Evolutionary conservation across 2,113 vertebrate genomes (phyloP), one percentile per base, ranked within the genome.

Genomic region (Chionodraco myersi): DNA sequence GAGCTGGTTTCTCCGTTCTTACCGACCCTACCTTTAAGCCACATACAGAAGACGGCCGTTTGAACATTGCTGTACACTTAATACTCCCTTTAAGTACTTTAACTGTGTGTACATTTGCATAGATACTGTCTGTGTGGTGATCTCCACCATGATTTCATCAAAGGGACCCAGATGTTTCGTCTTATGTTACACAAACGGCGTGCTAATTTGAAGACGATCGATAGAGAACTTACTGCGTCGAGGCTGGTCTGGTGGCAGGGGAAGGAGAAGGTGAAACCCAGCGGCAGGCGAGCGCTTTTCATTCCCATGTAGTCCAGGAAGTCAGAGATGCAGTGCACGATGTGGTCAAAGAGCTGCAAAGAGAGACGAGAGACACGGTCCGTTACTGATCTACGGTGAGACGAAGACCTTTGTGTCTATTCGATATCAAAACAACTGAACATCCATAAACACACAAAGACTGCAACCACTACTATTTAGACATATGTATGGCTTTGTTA

Each of bases 251-350:
- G 98, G 67, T 96, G 95, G 92, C 97, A 99, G 78, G 98, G 98
- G 91, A 99, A 99, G 4, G 98, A 99, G 92, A 99, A 99, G 0
- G 98, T 99, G 91, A 99, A 99, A 59, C 98, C 98, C 64, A 99
- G 94, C 13, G 98, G 98, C 91, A 99, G 95, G 15, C 95, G 95
- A 51, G 97, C 96, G 0, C 97, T 97, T 93, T 99, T 99, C 94
- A 99, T 99, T 0, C 98, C 98, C 98, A 99, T 99, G 83, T 99
- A 99, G 92, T 99, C 98, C 95, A 99, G 93, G 94, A 99, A 99
- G 92, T 99, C 98, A 1, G 97, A 99, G 91, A 99, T 99, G 93
- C 98, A 99, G 93, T 96, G 86, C 44, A 99, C 98, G 0, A 99
- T 99, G 96, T 99, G 98, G 91, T 99, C 98, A 62, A 99, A 99